These are phyloP conservation scores for Xiphorhynchus erythropygius DNA, from an alignment of 2,797 vertebrate species.

Conservation along the genomic window DNA sequence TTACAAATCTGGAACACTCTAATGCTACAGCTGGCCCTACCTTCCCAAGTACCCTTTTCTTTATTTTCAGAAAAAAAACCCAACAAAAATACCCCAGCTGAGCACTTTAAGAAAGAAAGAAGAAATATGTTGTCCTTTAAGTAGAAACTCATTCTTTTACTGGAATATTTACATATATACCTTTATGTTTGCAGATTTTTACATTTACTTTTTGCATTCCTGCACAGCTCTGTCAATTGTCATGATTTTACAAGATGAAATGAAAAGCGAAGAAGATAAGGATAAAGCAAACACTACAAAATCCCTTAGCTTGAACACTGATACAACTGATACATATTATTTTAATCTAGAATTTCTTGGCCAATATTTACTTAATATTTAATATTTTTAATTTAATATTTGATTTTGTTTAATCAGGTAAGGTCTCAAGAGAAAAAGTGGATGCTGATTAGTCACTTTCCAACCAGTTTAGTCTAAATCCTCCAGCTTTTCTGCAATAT, in stretches of 20 bases:
- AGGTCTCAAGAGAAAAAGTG: not conserved
- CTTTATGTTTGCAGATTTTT: not conserved
- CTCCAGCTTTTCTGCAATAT: not conserved
- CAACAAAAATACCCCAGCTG: not conserved
- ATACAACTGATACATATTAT: not conserved
- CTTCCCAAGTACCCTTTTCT: not conserved
- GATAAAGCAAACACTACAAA: not conserved
- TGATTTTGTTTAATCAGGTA: not conserved
- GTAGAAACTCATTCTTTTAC: not conserved
- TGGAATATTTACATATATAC: not conserved
- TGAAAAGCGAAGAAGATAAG: not conserved
- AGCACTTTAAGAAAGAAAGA: not conserved
- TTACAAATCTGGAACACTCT: not conserved
- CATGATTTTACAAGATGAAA: not conserved
- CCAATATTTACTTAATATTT: not conserved
- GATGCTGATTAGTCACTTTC: not conserved
- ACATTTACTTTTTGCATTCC: not conserved
- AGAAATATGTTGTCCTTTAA: not conserved
- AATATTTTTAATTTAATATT: not conserved
- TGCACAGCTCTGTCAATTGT: not conserved
- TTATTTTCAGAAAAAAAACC: not conserved
- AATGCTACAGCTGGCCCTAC: not conserved
- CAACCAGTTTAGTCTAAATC: not conserved
- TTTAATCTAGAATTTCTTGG: not conserved
- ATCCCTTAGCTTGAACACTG: not conserved